Evolutionary conservation across 2,797 vertebrate species (phyloP), one percentile per base, ranked within the genome.

Genomic region (Lepus townsendii): DNA sequence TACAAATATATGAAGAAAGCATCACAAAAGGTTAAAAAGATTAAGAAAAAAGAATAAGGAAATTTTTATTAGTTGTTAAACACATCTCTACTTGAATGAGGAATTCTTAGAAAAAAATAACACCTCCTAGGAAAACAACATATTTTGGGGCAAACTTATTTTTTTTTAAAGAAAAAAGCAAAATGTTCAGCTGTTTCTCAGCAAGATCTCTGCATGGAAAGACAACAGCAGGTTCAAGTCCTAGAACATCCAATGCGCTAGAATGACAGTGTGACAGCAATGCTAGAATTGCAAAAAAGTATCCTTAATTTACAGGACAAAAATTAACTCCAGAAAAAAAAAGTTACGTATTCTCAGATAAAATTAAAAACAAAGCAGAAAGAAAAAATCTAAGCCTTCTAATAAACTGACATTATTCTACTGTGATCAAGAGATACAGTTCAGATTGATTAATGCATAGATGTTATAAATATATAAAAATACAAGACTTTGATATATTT

Each of bases 321-420:
- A 92, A 60, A 82, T 62, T 88, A 90, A 71, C 66, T 85, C 68
- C 35, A 78, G n/a, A 65, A 62, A 83, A 76, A 85, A 35, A 72
- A 83, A 80, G 4, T 32, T 30, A 57, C 1, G 27, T 24, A 86
- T 72, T 83, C n/a, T 68, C 62, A 78, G n/a, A 83, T 20, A 82
- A 95, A 90, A 92, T n/a, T 85, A 78, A 87, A 95, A 71, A 75
- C 57, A 93, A 92, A 93, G 79, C 27, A 84, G 91, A 47, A 47
- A 47, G 42, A 47, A 47, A 47, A 47, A 96, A 73, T 32, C 88
- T 90, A 75, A 83, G 57, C 75, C 90, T 89, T 86, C 57, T 32
- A 88, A 85, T 77, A 93, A 35, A 90, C 54, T 38, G 82, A 88
- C 83, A 79, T 86, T 88, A 93, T 86, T 65, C 78, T 65, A 83